Evolutionary conservation across 2,113 vertebrate species (phyloP).

Genomic region (Anser cygnoides): DNA sequence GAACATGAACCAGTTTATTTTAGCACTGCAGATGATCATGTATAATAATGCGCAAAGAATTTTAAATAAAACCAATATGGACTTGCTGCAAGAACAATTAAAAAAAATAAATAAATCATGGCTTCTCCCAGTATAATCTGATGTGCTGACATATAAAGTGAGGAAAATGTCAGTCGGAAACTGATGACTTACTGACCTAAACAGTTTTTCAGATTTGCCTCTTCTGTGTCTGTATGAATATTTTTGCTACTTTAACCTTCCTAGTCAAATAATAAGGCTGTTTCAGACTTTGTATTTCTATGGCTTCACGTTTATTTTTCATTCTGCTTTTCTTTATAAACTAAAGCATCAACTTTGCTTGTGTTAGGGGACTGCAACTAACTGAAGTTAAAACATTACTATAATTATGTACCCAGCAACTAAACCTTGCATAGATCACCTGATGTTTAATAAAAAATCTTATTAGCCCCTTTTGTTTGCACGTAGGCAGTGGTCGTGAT

Average conservation of each 20-base stretch:
- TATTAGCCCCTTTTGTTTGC: not conserved
- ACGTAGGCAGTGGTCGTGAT: constrained; percentile 17
- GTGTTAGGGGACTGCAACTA: not conserved
- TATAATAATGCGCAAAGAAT: not conserved
- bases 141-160: not conserved
- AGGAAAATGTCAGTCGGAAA: not conserved
- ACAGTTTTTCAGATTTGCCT: not conserved
- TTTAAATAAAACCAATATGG: not conserved
- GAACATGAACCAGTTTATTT: not conserved
- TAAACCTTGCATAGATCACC: not conserved
- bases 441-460: not conserved
- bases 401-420: not conserved
- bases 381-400: not conserved
- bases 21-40: not conserved
- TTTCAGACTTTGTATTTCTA: not conserved
- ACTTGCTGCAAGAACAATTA: not conserved
- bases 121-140: not conserved
- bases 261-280: not conserved
- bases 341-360: not conserved
- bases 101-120: not conserved
- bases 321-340: constrained; percentile 19
- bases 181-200: not conserved
- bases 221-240: not conserved
- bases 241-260: not conserved
- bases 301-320: not conserved